Percentiles rank a stretch among this genome's conserved stretches.
Conservation (phyloP, 2,888 invertebrate species). For the Ceriagrion tenellum region DNA sequence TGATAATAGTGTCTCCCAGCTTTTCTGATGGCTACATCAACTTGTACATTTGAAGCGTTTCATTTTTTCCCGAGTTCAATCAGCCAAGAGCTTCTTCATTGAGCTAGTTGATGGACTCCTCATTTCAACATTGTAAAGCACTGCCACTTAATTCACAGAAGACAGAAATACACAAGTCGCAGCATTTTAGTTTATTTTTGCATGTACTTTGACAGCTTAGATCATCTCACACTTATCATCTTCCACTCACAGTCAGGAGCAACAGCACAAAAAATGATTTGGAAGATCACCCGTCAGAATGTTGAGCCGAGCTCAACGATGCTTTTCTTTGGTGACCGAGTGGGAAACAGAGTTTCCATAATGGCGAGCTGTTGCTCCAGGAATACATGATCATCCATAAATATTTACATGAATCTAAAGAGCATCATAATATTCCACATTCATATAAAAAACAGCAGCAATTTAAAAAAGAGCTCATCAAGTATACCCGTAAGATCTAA, state of each 20-base stretch:
- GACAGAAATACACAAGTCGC: neutral
- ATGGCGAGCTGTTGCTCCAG: too few relatives aligned
- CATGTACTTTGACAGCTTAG: too few relatives aligned
- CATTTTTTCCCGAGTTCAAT: constrained; percentile 53
- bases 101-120: neutral
- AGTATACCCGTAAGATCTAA: neutral
- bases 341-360: too few relatives aligned
- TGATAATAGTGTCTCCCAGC: neutral
- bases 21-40: constrained; percentile 40
- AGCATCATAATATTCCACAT: neutral
- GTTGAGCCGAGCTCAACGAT: too few relatives aligned
- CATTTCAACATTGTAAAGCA: neutral
- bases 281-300: too few relatives aligned
- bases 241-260: too few relatives aligned
- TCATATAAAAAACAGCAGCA: neutral
- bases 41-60: constrained; percentile 59
- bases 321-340: too few relatives aligned
- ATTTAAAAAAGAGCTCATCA: neutral
- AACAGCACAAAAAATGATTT: too few relatives aligned
- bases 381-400: neutral
- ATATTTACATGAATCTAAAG: neutral
- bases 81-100: constrained; percentile 28
- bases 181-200: too few relatives aligned
- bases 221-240: too few relatives aligned
- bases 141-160: neutral